Conservation (phyloP, 2,888 invertebrate genomes). For the Resseliella maxima region DNA sequence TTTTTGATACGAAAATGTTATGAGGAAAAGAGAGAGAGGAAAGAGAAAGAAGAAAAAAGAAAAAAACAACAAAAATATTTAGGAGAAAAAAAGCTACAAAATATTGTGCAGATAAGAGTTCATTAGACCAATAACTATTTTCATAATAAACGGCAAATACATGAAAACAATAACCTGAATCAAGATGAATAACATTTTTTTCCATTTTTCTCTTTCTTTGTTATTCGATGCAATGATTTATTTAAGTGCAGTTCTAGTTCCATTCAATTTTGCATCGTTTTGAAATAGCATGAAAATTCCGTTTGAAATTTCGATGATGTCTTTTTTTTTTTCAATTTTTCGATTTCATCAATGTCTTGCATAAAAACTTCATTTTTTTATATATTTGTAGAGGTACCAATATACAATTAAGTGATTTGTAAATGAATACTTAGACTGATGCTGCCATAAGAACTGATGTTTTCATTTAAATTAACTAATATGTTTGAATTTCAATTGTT, state of each 20-base stretch:
- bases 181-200: not conserved
- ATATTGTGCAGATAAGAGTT: not conserved
- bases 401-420: conserved; percentile 32
- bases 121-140: not conserved
- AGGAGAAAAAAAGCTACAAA: not conserved
- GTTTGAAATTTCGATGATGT: not conserved
- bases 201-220: not conserved
- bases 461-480: conserved; percentile 11
- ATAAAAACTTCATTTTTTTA: conserved; percentile 16
- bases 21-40: not conserved
- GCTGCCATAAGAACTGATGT: conserved; percentile 53
- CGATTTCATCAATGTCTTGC: not conserved
- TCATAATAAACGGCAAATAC: not conserved
- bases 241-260: not conserved
- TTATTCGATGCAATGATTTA: not conserved
- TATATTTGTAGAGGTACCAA: not conserved
- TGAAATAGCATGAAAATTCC: not conserved
- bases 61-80: not conserved
- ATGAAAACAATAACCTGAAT: not conserved
- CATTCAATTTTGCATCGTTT: not conserved
- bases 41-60: not conserved
- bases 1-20: conserved; percentile 41
- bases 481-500: not conserved
- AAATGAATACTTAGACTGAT: conserved; percentile 51
- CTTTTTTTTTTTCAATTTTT: not conserved